Evolutionary conservation across 2,113 vertebrate species (phyloP).

Genomic region (Engystomops pustulosus): DNA sequence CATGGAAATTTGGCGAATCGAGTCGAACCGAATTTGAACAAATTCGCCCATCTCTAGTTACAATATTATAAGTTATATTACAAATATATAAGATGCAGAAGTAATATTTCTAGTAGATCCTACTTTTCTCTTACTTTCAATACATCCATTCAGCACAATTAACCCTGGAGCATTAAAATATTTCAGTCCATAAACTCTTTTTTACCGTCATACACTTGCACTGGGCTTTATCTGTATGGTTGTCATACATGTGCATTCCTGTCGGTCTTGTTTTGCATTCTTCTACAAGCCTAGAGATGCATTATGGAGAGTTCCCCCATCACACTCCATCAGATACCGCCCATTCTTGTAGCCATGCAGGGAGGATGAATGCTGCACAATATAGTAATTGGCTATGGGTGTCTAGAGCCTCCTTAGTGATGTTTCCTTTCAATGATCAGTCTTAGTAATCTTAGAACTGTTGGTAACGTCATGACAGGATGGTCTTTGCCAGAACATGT

Average conservation of each 20-base stretch:
- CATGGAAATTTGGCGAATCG: no score
- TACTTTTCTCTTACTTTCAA: no score
- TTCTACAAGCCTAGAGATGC: conserved; percentile 26
- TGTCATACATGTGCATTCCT: background rate
- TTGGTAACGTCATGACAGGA: background rate
- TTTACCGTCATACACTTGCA: background rate
- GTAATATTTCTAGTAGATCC: no score
- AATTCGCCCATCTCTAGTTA: no score
- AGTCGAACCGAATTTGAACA: no score
- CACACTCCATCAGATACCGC: background rate
- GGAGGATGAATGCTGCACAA: background rate
- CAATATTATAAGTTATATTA: no score
- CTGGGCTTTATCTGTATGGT: background rate
- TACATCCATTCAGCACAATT: no score
- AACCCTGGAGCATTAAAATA: no score
- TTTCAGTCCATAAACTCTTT: background rate
- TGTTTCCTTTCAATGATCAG: background rate
- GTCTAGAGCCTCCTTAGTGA: background rate
- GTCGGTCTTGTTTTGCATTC: conserved; percentile 29
- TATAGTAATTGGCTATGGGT: background rate
- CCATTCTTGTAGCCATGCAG: background rate
- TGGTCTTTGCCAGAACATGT: background rate
- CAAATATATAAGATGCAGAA: no score
- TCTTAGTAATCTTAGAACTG: background rate
- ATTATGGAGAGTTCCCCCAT: conserved; percentile 4